phyloP scores from a whole-genome alignment of 2,113 vertebrate genomes.

The Bettongia penicillata region DNA sequence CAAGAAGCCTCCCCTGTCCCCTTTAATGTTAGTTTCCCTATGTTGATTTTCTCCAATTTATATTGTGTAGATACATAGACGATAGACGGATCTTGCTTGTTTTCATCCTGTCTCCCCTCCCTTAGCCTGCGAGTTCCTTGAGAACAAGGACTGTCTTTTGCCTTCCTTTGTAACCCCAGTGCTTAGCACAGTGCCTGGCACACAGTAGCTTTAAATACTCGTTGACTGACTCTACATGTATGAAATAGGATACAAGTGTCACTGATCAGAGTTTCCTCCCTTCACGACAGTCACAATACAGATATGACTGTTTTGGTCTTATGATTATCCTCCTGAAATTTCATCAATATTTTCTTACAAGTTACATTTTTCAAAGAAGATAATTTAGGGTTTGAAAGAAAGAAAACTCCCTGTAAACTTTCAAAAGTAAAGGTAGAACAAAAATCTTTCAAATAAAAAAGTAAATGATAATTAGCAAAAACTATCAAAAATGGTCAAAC shows the following conservation, averaged over 20 bases:
- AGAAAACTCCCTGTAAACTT: neutral
- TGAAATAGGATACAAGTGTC: neutral
- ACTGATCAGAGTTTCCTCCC: neutral
- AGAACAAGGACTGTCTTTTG: neutral
- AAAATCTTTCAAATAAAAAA: conserved; percentile 35
- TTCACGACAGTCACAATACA: neutral
- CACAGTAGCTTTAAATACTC: neutral
- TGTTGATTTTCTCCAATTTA: neutral
- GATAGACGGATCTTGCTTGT: neutral
- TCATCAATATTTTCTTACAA: neutral
- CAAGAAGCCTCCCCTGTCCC: neutral
- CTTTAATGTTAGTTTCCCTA: neutral
- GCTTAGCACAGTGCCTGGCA: neutral
- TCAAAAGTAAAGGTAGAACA: conserved; percentile 16
- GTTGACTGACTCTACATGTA: neutral
- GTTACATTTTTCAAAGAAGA: neutral
- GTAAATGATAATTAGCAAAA: conserved; percentile 43
- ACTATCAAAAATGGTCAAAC: conserved; percentile 47
- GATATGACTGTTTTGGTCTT: neutral
- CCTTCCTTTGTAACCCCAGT: neutral
- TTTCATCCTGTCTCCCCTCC: neutral
- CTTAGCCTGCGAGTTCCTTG: neutral
- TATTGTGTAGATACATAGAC: neutral
- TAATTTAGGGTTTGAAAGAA: neutral
- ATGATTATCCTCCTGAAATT: neutral